Conservation (phyloP, 2,113 vertebrate genomes). For the Parotia lawesii region DNA sequence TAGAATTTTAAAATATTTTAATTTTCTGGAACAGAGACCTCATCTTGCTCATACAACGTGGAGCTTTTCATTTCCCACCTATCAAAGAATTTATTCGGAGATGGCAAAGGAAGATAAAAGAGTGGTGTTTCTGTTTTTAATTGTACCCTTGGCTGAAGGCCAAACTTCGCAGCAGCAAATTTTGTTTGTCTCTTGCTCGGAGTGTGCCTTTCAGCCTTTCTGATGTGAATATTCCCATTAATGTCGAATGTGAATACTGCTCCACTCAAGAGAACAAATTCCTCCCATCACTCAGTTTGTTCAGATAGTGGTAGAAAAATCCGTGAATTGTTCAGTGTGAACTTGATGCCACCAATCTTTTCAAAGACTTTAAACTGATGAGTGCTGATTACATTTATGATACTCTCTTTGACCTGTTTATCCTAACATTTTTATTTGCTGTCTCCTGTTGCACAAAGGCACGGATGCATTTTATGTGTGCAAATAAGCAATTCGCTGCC, state of each 20-base stretch:
- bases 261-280: neutral
- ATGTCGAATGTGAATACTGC: neutral
- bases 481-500: neutral
- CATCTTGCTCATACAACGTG: neutral
- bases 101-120: neutral
- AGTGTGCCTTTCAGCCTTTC: neutral
- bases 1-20: neutral
- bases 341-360: neutral
- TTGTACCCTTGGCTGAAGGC: neutral
- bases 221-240: neutral
- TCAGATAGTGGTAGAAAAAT: neutral
- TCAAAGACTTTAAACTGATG: neutral
- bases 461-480: neutral
- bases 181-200: neutral
- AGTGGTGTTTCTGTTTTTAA: neutral
- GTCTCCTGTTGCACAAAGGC: neutral
- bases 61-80: neutral
- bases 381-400: neutral
- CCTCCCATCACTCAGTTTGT: neutral
- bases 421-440: neutral
- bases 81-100: neutral
- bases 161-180: neutral
- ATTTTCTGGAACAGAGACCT: neutral
- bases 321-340: neutral
- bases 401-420: neutral